Evolutionary conservation across 1,140 invertebrate genomes (phyloP).

Genomic region (Platyura marginata): DNA sequence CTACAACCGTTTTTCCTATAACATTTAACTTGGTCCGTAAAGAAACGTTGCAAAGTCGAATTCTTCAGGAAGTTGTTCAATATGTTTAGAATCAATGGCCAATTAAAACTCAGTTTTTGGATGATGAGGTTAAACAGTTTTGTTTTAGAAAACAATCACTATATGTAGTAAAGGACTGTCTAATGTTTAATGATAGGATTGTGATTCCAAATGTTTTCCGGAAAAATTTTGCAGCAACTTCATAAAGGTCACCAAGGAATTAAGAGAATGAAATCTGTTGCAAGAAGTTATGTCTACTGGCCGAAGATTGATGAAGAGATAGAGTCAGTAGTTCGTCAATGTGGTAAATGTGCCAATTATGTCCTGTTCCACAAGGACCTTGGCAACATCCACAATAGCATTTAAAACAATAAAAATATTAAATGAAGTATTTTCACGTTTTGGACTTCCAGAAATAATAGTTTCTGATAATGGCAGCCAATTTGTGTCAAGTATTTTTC

Average conservation of each 20-base stretch:
- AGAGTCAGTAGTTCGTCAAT: conserved; percentile 16
- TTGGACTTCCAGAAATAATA: conserved; percentile 5
- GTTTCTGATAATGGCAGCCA: conserved; percentile 5
- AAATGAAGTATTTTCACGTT: conserved; percentile 6
- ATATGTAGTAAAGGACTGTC: neutral
- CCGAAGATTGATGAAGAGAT: conserved; percentile 27
- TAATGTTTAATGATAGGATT: conserved; percentile 6
- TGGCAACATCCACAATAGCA: conserved; percentile 8
- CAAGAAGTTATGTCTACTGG: conserved; percentile 29
- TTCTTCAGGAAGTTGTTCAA: neutral
- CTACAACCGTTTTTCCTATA: neutral
- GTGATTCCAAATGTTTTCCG: conserved; percentile 21
- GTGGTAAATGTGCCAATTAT: conserved; percentile 12
- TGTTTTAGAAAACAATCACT: conserved; percentile 1
- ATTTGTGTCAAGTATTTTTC: conserved; percentile 3
- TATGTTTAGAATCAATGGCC: conserved; percentile 2
- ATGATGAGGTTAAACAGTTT: neutral
- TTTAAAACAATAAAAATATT: conserved; percentile 6
- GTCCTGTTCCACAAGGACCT: conserved; percentile 11
- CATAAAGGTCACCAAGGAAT: conserved; percentile 29
- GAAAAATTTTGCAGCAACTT: conserved; percentile 19
- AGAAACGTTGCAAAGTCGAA: neutral
- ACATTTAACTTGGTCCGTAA: neutral
- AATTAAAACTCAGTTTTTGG: neutral
- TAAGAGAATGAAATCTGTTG: conserved; percentile 29